These are phyloP conservation scores for Podiceps cristatus DNA, from an alignment of 2,113 vertebrate genomes.

Conservation along the genomic window DNA sequence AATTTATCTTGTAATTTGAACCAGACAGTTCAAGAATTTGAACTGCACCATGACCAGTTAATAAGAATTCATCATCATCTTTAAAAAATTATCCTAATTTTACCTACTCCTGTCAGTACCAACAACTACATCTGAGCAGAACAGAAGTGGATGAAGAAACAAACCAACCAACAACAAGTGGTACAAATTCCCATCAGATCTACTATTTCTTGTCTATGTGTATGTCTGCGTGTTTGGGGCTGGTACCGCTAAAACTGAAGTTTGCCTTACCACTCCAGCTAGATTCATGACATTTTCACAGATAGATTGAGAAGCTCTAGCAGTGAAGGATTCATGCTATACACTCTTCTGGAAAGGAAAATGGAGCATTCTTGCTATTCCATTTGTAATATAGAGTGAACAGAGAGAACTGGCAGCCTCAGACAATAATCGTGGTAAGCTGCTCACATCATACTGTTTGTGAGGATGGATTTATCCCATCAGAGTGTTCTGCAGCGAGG, in stretches of 20 bases:
- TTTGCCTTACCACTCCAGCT: neutral
- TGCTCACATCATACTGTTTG: neutral
- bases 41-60: neutral
- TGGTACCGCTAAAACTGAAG: neutral
- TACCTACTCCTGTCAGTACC: neutral
- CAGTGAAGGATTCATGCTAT: neutral
- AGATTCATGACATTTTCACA: neutral
- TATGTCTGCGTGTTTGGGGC: neutral
- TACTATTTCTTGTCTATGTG: neutral
- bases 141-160: neutral
- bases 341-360: neutral
- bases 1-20: neutral
- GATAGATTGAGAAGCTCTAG: neutral
- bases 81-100: neutral
- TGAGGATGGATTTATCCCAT: neutral
- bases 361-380: neutral
- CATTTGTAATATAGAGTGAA: neutral
- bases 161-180: neutral
- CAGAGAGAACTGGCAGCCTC: neutral
- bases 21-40: neutral
- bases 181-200: neutral
- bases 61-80: neutral
- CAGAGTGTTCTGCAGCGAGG: neutral
- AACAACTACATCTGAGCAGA: neutral
- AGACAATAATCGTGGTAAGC: neutral